Evolutionary conservation across 2,113 vertebrate genomes (phyloP), one percentile per base, ranked within the genome.

Genomic region (Potamarius usumacintae): DNA sequence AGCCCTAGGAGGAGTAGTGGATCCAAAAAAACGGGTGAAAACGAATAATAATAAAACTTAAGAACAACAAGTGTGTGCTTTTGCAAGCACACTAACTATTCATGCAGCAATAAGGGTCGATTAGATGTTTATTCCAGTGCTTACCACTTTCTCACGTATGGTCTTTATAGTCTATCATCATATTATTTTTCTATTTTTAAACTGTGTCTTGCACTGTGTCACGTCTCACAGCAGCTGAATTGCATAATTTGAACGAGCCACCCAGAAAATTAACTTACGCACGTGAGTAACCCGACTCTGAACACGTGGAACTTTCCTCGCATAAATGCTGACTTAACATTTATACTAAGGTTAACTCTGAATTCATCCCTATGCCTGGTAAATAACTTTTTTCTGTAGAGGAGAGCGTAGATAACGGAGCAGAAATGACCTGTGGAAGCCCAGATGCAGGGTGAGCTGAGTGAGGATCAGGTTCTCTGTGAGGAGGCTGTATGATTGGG

Each of bases 391-490:
- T 58, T 5, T 74, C 48, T 78, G 76, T 62, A 62, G 10, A 3
- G 15, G 50, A 53, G 48, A 8, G 1, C 52, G 14, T 15, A 57
- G 5, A 6, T 52, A 27, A 71, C 17, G 34, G 76, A 20, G 42
- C 53, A 69, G 71, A 20, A 79, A 88, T 84, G 74, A 91, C 89
- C 87, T 89, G 86, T 90, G 88, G 57, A 90, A 89, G 62, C 98
- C 98, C 53, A 99, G 89, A 90, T 98, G 95, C 57, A 98, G 92
- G n/a, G 97, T 96, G 25, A 98, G 96, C 53, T 99, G 98, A 0
- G 98, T 99, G 89, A 99, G 94, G 83, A 98, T 96, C 91, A 99
- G 96, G 94, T 99, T 99, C 92, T 99, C 98, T 0, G 98, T 99
- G 85, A 99, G 96, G 74, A 99, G 95, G 88, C 97, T 99, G 94